A percentile compares a stretch with the other conserved stretches of the same genome.
phyloP scores from a whole-genome alignment of 2,797 vertebrate genomes.

The Etheostoma nigrum region DNA sequence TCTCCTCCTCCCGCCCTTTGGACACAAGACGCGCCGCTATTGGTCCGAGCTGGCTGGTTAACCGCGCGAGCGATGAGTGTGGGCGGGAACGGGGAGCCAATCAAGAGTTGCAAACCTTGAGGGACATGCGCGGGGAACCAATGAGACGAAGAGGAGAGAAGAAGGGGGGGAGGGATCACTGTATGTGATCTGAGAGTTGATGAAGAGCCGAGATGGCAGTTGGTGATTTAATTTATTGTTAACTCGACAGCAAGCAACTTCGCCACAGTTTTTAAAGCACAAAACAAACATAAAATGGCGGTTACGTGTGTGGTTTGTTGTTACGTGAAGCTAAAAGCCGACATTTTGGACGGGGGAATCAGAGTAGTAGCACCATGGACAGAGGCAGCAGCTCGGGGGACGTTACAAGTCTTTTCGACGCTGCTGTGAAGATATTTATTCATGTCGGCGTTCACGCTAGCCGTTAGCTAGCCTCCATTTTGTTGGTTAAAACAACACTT shows the following conservation, averaged over 20 bases:
- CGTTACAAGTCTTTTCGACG: conserved; percentile 23
- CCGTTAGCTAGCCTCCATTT: conserved; percentile 26
- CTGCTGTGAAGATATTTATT: conserved; percentile 43
- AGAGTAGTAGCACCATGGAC: conserved; percentile 77
- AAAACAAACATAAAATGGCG: neutral
- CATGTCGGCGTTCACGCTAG: conserved; percentile 7
- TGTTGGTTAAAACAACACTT: conserved; percentile 32
- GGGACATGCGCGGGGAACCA: conserved; percentile 45
- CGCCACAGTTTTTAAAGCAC: neutral
- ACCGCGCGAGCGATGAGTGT: conserved; percentile 6
- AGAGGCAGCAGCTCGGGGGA: conserved; percentile 57
- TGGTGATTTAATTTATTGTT: conserved; percentile 22
- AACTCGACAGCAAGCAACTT: conserved; percentile 36
- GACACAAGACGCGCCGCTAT: conserved; percentile 58
- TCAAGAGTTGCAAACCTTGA: conserved; percentile 71
- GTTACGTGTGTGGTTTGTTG: neutral
- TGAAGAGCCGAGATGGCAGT: conserved; percentile 67
- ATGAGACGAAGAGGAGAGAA: conserved; percentile 14
- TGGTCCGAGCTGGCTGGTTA: conserved; percentile 59
- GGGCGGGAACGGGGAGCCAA: conserved; percentile 55
- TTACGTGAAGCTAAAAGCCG: neutral
- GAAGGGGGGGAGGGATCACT: conserved; percentile 36
- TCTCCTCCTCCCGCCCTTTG: conserved; percentile 54
- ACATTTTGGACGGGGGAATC: no score
- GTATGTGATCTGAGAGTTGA: conserved; percentile 81